phyloP scores from a whole-genome alignment of 2,797 vertebrate genomes.

The Agapornis canus region DNA sequence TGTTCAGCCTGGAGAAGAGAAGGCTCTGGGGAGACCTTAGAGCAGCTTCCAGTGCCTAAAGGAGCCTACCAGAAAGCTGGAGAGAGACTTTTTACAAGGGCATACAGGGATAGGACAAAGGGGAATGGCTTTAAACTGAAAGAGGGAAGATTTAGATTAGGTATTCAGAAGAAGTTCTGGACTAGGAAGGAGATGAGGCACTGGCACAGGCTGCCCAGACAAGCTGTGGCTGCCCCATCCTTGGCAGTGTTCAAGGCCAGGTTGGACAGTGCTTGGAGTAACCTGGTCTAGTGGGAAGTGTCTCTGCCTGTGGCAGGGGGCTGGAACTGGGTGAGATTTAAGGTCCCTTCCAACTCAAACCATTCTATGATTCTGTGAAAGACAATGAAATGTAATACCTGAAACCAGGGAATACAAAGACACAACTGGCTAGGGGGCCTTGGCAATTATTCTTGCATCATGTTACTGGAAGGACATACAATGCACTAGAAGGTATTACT shows the following conservation, averaged over 20 bases:
- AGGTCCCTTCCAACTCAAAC: not conserved
- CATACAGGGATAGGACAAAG: not conserved
- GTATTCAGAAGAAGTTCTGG: not conserved
- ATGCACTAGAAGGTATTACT: not conserved
- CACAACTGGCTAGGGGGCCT: not conserved
- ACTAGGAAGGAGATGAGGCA: not conserved
- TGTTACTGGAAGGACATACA: not conserved
- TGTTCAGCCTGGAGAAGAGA: not conserved
- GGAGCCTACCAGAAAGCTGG: not conserved
- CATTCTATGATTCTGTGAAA: not conserved
- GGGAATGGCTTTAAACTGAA: not conserved
- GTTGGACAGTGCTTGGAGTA: not conserved
- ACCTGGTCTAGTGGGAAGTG: not conserved
- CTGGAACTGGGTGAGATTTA: not conserved
- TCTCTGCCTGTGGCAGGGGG: not conserved
- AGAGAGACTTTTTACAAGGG: not conserved
- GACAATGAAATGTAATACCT: not conserved
- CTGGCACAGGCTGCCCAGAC: not conserved
- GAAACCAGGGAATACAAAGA: not conserved
- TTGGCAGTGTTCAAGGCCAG: not conserved
- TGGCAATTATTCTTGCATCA: not conserved
- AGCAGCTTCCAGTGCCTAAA: not conserved
- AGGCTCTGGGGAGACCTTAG: not conserved
- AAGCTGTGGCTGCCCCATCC: not conserved
- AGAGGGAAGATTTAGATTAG: not conserved